phyloP scores from a whole-genome alignment of 2,797 vertebrate genomes.

The Hydrolagus colliei region DNA sequence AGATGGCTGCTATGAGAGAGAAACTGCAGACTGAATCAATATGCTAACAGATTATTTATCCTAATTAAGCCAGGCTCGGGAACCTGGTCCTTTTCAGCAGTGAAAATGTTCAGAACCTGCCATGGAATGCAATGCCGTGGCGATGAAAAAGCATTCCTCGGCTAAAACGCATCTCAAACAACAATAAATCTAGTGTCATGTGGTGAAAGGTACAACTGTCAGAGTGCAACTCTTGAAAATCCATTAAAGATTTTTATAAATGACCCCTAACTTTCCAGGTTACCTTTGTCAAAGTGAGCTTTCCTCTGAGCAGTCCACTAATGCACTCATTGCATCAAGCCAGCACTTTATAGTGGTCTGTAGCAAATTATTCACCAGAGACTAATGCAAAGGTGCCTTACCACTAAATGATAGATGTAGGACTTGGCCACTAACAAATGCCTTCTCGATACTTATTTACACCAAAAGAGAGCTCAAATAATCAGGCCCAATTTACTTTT shows the following conservation, averaged over 20 bases:
- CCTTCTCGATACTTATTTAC: not conserved
- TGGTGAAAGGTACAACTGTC: conserved; percentile 29
- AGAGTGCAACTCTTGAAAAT: conserved; percentile 19
- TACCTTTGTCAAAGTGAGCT: conserved; percentile 8
- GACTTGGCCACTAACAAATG: not conserved
- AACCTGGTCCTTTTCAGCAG: conserved; percentile 14
- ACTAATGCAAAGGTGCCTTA: not conserved
- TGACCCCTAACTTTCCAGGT: conserved; percentile 29
- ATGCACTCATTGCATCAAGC: conserved; percentile 24
- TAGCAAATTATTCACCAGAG: not conserved
- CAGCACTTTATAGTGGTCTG: not conserved
- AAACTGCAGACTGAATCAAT: conserved; percentile 24
- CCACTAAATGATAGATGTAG: not conserved
- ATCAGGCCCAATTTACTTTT: not conserved
- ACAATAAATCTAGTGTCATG: not conserved
- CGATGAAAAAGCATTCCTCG: conserved; percentile 4
- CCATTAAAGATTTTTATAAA: conserved; percentile 29
- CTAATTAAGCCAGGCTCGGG: conserved; percentile 7
- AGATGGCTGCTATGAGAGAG: conserved; percentile 26
- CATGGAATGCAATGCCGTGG: not conserved
- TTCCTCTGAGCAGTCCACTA: conserved; percentile 19
- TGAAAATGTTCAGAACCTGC: conserved; percentile 12
- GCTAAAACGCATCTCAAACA: not conserved
- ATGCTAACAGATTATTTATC: conserved; percentile 30
- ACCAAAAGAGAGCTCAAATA: conserved; percentile 3